Evolutionary conservation across 2,797 vertebrate genomes (phyloP).

Genomic region (Pachyuromys duprasi): DNA sequence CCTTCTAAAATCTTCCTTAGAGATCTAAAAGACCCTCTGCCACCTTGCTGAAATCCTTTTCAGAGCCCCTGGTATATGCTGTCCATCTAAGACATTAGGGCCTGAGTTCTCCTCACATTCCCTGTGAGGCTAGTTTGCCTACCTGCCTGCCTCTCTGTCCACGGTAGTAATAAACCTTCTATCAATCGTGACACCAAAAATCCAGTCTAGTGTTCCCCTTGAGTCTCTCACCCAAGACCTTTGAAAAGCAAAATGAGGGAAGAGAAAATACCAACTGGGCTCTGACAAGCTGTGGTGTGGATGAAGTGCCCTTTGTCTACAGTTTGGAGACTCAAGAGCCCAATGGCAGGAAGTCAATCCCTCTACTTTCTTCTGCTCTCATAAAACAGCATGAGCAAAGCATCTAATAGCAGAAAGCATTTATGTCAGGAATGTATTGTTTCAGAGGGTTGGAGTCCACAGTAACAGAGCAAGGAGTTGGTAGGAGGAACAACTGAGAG

Average conservation of each 20-base stretch:
- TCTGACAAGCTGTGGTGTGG: too few relatives aligned
- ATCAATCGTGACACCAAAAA: not conserved
- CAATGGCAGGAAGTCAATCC: not conserved
- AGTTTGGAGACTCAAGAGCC: not conserved
- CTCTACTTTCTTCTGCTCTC: not conserved
- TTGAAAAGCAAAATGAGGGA: not conserved
- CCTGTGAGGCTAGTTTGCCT: not conserved
- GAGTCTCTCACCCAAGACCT: not conserved
- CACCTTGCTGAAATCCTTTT: not conserved
- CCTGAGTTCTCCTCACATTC: not conserved
- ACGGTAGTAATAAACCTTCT: not conserved
- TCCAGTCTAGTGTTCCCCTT: too few relatives aligned
- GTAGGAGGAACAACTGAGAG: not conserved
- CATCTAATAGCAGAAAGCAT: not conserved
- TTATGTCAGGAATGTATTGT: not conserved
- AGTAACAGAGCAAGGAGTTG: not conserved
- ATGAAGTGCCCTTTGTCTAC: too few relatives aligned
- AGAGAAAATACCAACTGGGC: not conserved
- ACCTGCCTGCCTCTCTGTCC: not conserved
- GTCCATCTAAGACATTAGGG: not conserved
- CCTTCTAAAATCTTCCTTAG: not conserved
- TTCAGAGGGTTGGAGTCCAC: not conserved
- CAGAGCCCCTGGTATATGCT: too few relatives aligned
- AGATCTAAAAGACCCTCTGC: too few relatives aligned
- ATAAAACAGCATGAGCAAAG: not conserved